Evolutionary conservation across 2,113 vertebrate genomes (phyloP).

Genomic region (Choloepus hoffmanni): DNA sequence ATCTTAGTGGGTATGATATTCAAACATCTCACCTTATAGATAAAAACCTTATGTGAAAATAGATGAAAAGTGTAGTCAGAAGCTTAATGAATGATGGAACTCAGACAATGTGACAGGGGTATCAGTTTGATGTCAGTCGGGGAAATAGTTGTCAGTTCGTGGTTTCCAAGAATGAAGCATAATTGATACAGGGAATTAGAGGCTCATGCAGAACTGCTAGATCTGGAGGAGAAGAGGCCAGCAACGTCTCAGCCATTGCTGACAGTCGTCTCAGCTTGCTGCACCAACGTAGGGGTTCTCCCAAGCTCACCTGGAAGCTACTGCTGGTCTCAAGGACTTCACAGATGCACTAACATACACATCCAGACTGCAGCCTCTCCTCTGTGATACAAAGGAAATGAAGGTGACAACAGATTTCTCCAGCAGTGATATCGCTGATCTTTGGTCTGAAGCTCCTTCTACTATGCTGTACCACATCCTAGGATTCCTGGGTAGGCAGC

Average conservation of each 20-base stretch:
- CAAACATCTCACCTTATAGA: not conserved
- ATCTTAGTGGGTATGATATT: not conserved
- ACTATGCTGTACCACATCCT: accelerated
- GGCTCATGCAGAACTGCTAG: not conserved
- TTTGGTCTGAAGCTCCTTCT: not conserved
- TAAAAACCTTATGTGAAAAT: not conserved
- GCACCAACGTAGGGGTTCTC: not conserved
- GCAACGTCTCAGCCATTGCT: accelerated
- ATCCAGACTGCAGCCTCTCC: accelerated
- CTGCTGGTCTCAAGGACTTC: not conserved
- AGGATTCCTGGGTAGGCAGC: not conserved
- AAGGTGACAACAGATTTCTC: too few relatives aligned
- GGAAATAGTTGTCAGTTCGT: not conserved
- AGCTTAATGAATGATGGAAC: not conserved
- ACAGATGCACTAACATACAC: too few relatives aligned
- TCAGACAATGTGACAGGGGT: not conserved
- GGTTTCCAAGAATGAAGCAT: not conserved
- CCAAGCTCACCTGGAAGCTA: not conserved
- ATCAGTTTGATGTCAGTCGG: too few relatives aligned
- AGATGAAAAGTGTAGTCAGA: not conserved
- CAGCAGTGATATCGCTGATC: not conserved
- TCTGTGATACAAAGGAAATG: not conserved
- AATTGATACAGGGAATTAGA: not conserved
- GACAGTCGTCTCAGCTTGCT: not conserved
- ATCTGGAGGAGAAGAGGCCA: not conserved